Percentiles rank a stretch among this genome's conserved stretches.
These are phyloP conservation scores for Limulus polyphemus DNA, from an alignment of 2,888 invertebrate genomes.

Conservation along the genomic window DNA sequence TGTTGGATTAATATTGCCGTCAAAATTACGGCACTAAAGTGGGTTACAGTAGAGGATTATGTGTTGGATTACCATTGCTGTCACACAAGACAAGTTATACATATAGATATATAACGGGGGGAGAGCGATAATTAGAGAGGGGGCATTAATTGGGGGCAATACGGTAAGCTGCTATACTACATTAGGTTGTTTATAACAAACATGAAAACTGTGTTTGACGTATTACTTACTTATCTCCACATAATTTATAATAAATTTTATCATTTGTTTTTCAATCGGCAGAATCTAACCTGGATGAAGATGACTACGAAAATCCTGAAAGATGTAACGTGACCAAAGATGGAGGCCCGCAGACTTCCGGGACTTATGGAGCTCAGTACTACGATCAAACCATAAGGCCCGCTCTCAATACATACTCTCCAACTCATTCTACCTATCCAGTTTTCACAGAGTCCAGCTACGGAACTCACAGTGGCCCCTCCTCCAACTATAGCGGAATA, in stretches of 20 bases:
- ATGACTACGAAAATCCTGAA: conserved; percentile 7
- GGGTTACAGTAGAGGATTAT: no score
- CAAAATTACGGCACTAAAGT: no score
- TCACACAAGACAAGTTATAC: no score
- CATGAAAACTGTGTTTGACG: no score
- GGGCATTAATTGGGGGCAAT: no score
- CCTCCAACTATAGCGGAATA: not conserved
- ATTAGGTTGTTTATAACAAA: no score
- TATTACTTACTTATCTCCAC: no score
- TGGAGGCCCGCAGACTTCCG: not conserved
- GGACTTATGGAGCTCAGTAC: conserved; percentile 1
- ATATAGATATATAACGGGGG: no score
- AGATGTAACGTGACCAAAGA: conserved; percentile 1
- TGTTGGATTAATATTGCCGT: no score
- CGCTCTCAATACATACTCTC: conserved; percentile 8
- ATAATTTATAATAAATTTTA: not conserved
- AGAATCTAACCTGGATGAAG: conserved; percentile 6
- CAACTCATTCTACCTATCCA: conserved; percentile 6
- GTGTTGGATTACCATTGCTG: no score
- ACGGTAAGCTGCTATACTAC: no score
- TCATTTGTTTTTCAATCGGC: not conserved
- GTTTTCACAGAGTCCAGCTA: conserved; percentile 3
- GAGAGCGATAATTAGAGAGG: no score
- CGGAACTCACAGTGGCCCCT: not conserved
- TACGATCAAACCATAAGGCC: conserved; percentile 4